Percentiles rank a stretch among this genome's conserved stretches.
Conservation (phyloP, 2,797 vertebrate species). For the Peromyscus nudipes region DNA sequence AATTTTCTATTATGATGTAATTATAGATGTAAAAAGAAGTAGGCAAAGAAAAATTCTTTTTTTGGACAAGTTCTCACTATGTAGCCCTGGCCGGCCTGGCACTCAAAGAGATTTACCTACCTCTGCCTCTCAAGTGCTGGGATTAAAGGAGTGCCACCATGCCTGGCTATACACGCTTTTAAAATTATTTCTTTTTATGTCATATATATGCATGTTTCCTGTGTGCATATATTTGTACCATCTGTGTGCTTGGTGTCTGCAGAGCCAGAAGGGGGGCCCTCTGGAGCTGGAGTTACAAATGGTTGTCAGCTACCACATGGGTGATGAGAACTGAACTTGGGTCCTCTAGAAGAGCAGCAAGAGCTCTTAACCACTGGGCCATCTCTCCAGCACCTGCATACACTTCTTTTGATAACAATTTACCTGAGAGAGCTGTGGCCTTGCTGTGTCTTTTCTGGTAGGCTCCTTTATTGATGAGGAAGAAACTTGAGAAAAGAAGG, state of each 20-base stretch:
- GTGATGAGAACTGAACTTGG: not conserved
- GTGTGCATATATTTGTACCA: not conserved
- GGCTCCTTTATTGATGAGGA: not conserved
- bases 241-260: not conserved
- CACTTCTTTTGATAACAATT: not conserved
- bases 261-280: not conserved
- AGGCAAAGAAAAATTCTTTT: not conserved
- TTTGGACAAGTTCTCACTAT: not conserved
- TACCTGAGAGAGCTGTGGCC: not conserved
- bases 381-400: not conserved
- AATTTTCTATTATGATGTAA: constrained; percentile 38
- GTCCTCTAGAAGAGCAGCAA: not conserved
- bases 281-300: not conserved
- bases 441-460: not conserved
- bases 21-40: not conserved
- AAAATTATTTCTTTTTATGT: not conserved
- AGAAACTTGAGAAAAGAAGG: not conserved
- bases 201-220: not conserved
- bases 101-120: not conserved
- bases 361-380: not conserved
- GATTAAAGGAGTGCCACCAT: not conserved
- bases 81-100: not conserved
- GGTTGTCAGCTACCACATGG: not conserved
- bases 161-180: not conserved
- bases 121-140: not conserved